phyloP scores from a whole-genome alignment of 2,888 invertebrate genomes.

The Leptinotarsa juncta region DNA sequence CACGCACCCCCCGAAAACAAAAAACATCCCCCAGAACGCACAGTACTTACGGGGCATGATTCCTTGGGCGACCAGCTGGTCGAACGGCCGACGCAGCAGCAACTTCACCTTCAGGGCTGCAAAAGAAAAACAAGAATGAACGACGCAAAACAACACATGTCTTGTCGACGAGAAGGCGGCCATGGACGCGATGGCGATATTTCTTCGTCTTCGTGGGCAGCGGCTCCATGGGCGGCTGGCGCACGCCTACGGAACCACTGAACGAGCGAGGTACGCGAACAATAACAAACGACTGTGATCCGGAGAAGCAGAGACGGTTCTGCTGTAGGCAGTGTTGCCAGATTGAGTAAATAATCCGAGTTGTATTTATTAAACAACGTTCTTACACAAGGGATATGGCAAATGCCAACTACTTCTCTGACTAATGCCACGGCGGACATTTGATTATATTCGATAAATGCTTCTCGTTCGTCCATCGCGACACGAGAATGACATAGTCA shows the following conservation, averaged over 20 bases:
- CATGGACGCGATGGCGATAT: conserved; percentile 8
- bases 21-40: too few relatives aligned
- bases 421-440: too few relatives aligned
- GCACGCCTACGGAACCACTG: conserved; percentile 18
- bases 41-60: conserved; percentile 96
- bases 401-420: too few relatives aligned
- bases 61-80: conserved; percentile 96
- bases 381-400: too few relatives aligned
- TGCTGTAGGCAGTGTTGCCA: neutral
- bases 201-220: neutral
- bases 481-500: too few relatives aligned
- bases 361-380: too few relatives aligned
- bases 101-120: conserved; percentile 97
- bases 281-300: neutral
- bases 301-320: neutral
- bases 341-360: neutral
- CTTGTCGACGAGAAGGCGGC: conserved; percentile 1
- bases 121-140: conserved; percentile 63
- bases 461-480: too few relatives aligned
- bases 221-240: neutral
- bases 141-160: conserved; percentile 29
- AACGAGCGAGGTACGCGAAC: neutral
- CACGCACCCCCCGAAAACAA: neutral
- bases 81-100: conserved; percentile 93
- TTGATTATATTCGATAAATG: too few relatives aligned